Conservation (phyloP, 2,113 vertebrate genomes). For the Bothrops jararaca region DNA sequence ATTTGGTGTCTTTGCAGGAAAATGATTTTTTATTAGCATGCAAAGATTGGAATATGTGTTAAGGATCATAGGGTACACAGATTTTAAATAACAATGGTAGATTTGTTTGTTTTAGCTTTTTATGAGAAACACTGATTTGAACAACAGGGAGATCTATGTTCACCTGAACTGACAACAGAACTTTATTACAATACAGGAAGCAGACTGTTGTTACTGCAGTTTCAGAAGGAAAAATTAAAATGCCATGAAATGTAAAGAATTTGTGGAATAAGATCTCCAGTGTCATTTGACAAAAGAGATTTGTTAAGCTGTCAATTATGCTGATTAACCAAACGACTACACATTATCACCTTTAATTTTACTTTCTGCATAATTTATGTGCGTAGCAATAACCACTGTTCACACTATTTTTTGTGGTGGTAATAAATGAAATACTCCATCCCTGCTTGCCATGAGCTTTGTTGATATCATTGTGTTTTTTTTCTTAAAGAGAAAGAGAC, state of each 20-base stretch:
- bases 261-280: conserved; percentile 53
- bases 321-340: conserved; percentile 40
- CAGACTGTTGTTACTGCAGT: conserved; percentile 40
- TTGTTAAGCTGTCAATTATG: conserved; percentile 52
- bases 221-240: conserved; percentile 47
- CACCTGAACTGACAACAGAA: conserved; percentile 23
- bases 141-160: conserved; percentile 27
- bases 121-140: conserved; percentile 7
- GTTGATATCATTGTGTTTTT: neutral
- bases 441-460: conserved; percentile 16
- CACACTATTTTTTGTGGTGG: neutral
- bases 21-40: conserved; percentile 15
- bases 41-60: neutral
- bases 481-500: conserved; percentile 1
- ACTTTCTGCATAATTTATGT: conserved; percentile 32
- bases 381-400: conserved; percentile 19
- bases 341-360: conserved; percentile 27
- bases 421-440: neutral
- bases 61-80: neutral
- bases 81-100: conserved; percentile 13
- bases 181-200: conserved; percentile 35
- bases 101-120: conserved; percentile 12
- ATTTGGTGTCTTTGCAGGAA: conserved; percentile 19
- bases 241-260: conserved; percentile 46
- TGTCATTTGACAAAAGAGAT: conserved; percentile 60